These are phyloP conservation scores for Dyspetes luteomarginatus DNA, from an alignment of 2,888 invertebrate genomes.

Conservation along the genomic window DNA sequence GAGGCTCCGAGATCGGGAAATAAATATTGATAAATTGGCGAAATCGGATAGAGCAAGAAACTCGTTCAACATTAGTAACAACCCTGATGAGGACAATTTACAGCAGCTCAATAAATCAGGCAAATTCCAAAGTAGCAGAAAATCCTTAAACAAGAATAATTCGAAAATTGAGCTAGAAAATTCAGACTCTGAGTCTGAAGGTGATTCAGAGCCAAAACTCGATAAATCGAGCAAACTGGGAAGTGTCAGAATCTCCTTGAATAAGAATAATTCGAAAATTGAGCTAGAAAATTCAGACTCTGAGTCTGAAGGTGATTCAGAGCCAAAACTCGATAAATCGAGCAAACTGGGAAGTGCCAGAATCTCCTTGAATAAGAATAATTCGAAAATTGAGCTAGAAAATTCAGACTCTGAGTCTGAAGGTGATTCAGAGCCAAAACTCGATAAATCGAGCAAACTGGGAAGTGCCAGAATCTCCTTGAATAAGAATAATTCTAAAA, in stretches of 20 bases:
- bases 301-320: too few species aligned
- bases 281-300: neutral
- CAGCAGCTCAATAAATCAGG: neutral
- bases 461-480: too few species aligned
- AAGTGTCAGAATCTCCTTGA: too few species aligned
- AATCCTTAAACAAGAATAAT: slow-evolving; percentile 16
- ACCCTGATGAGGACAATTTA: too few species aligned
- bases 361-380: slow-evolving; percentile 15
- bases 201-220: neutral
- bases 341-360: neutral
- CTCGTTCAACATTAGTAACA: slow-evolving; percentile 2
- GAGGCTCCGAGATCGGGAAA: neutral
- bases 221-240: too few species aligned
- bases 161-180: slow-evolving; percentile 17
- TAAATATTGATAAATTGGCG: neutral
- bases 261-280: too few species aligned
- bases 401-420: slow-evolving; percentile 20
- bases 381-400: slow-evolving; percentile 11
- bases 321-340: neutral
- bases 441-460: too few species aligned
- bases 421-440: neutral
- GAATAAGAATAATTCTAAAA: too few species aligned
- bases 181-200: slow-evolving; percentile 18
- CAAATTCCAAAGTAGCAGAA: slow-evolving; percentile 4
- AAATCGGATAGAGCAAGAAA: slow-evolving; percentile 4